Evolutionary conservation across 1,140 invertebrate species (phyloP).

Genomic region (Augochlora pura): DNA sequence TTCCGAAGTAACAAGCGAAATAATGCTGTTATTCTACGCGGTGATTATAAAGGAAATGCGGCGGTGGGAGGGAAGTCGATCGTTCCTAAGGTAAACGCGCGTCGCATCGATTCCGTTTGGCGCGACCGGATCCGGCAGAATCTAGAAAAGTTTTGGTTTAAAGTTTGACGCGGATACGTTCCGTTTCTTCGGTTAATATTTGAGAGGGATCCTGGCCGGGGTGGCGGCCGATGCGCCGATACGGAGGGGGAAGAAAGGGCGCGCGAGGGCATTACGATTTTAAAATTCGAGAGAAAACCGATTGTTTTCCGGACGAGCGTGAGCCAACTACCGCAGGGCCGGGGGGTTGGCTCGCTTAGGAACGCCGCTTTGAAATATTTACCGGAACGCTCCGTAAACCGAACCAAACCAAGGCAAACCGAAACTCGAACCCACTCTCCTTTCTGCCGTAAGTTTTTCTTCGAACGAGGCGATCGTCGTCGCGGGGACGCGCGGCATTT

Average conservation of each 20-base stretch:
- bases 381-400: conserved; percentile 67
- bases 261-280: conserved; percentile 74
- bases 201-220: conserved; percentile 14
- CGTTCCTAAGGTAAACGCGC: no score
- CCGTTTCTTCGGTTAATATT: conserved; percentile 34
- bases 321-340: conserved; percentile 69
- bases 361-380: conserved; percentile 75
- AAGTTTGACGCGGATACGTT: conserved; percentile 27
- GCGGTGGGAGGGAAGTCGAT: no score
- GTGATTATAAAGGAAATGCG: no score
- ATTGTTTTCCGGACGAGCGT: conserved; percentile 73
- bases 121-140: no score
- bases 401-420: conserved; percentile 28
- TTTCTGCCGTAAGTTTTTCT: conserved; percentile 15
- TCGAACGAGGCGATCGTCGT: not conserved
- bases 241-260: conserved; percentile 11
- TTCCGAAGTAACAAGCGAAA: no score
- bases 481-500: not conserved
- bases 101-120: no score
- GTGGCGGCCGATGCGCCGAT: not conserved
- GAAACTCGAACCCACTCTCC: conserved; percentile 22
- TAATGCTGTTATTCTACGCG: no score
- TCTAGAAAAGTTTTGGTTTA: conserved; percentile 21
- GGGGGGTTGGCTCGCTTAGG: conserved; percentile 63
- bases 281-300: conserved; percentile 71